Evolutionary conservation across 1,140 invertebrate genomes (phyloP).

Genomic region (Leguminivora glycinivorella): DNA sequence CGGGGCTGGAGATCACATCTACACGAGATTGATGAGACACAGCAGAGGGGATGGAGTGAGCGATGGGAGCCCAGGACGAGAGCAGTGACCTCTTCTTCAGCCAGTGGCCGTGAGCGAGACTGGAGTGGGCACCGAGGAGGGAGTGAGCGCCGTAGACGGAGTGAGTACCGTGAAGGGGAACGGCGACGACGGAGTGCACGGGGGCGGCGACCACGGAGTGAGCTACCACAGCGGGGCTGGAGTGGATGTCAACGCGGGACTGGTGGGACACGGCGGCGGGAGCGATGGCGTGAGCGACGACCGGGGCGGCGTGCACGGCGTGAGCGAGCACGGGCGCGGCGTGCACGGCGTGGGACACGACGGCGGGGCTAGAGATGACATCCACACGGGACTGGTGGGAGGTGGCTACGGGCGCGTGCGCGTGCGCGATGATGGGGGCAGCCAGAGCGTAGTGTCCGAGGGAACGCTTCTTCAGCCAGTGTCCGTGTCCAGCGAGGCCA

Average conservation of each 20-base stretch:
- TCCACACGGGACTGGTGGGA: conserved; percentile 41
- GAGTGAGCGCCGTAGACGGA: conserved; percentile 45
- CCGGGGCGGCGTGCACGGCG: conserved; percentile 30
- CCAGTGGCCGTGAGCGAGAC: conserved; percentile 24
- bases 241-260: conserved; percentile 57
- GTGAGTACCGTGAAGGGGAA: conserved; percentile 40
- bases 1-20: conserved; percentile 34
- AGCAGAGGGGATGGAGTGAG: conserved; percentile 35
- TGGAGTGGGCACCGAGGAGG: conserved; percentile 20
- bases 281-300: conserved; percentile 40
- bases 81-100: conserved; percentile 35
- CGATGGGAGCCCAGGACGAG: conserved; percentile 37
- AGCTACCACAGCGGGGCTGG: conserved; percentile 50
- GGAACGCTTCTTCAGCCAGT: conserved; percentile 34
- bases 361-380: conserved; percentile 33
- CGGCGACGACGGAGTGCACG: conserved; percentile 6
- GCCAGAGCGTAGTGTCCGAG: conserved; percentile 35
- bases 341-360: conserved; percentile 34
- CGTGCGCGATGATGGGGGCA: conserved; percentile 34
- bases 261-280: conserved; percentile 62
- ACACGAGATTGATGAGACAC: conserved; percentile 40
- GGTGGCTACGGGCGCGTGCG: conserved; percentile 36
- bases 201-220: conserved; percentile 48
- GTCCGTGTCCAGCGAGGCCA: conserved; percentile 17
- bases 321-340: conserved; percentile 34